A percentile compares a stretch with the other conserved stretches of the same genome.
Conservation (phyloP, 2,888 invertebrate genomes). For the Limnephilus auricula region DNA sequence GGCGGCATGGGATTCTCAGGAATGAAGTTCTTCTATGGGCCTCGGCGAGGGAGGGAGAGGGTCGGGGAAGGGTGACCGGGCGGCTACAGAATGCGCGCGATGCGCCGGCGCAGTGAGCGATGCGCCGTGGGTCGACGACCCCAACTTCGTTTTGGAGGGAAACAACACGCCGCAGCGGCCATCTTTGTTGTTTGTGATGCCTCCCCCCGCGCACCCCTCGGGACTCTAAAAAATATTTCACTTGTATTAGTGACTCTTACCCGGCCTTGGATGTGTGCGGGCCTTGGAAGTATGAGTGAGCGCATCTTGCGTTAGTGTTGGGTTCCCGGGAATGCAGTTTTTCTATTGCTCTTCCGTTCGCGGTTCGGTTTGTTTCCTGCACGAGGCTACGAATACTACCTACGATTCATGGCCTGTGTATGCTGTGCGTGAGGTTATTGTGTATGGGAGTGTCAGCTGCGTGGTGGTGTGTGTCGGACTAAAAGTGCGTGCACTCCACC, state of each 20-base stretch:
- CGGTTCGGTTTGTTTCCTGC: slow-evolving; percentile 40
- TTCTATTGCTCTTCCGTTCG: slow-evolving; percentile 47
- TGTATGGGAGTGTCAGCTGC: slow-evolving; percentile 1
- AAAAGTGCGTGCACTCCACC: slow-evolving; percentile 37
- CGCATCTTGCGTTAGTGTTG: slow-evolving; percentile 42
- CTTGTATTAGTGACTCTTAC: slow-evolving; percentile 50
- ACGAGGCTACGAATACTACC: slow-evolving; percentile 2
- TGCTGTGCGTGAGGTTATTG: neutral
- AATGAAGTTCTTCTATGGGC: slow-evolving; percentile 42
- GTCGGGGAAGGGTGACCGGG: slow-evolving; percentile 32
- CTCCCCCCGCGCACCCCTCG: slow-evolving; percentile 41
- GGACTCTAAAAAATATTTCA: slow-evolving; percentile 15
- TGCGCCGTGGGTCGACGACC: slow-evolving; percentile 62
- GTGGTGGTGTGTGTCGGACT: neutral
- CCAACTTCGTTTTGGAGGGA: slow-evolving; percentile 64
- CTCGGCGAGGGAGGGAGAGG: slow-evolving; percentile 4
- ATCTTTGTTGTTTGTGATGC: slow-evolving; percentile 60
- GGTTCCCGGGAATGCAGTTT: slow-evolving; percentile 56
- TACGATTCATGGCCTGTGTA: neutral
- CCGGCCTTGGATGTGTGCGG: slow-evolving; percentile 43
- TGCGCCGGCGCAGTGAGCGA: slow-evolving; percentile 58
- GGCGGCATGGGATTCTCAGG: slow-evolving; percentile 40
- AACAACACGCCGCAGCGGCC: slow-evolving; percentile 62
- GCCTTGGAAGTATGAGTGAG: slow-evolving; percentile 45
- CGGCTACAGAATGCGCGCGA: slow-evolving; percentile 58